Base-by-base conservation (phyloP, 2,113 vertebrate genomes). In the Gorsachius goisagi region DNA sequence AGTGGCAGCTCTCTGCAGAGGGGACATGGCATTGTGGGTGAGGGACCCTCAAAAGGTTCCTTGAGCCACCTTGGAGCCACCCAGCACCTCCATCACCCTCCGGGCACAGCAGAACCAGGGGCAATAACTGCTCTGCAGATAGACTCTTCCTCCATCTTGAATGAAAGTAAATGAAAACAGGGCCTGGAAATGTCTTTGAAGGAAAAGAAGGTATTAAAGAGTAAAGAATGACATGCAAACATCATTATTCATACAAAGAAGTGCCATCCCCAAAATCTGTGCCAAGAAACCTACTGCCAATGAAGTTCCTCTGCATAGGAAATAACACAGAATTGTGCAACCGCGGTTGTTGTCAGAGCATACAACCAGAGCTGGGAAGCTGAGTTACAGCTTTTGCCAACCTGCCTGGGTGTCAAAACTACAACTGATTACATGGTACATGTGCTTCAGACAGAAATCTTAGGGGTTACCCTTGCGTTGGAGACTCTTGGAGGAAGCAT, bases 251-350 rank as follows among this genome's bases (percentile, higher is more conserved):
- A 32, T 77, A 53, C 1, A 33, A 23, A 89, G 69, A 62, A 80
- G 85, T 66, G 82, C 78, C 92, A 88, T 47, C 90, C 63, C 47
- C 50, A 15, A 67, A 22, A 73, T 17, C 59, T 8, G 20, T 35
- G 92, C 90, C 92, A 71, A 81, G 88, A 88, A 94, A 67, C 18
- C 75, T 74, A 60, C 62, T 83, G 85, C 82, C 67, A 71, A 71
- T 18, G n/a, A 7, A 41, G 88, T 7, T 88, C 28, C 44, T 73
- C 52, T 44, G 92, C 30, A 39, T 55, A 18, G 55, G 76, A 78
- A 92, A 52, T 22, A 63, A 56, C 79, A 85, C 79, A 72, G 64
- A 77, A n/a, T 95, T 93, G 92, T 90, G 92, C 68, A 93, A 81
- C 60, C 52, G 32, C 39, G 1, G 49, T 14, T 26, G 77, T 14